Evolutionary conservation across 2,797 vertebrate genomes (phyloP), one percentile per base, ranked within the genome.

Genomic region (Esox masquinongy): DNA sequence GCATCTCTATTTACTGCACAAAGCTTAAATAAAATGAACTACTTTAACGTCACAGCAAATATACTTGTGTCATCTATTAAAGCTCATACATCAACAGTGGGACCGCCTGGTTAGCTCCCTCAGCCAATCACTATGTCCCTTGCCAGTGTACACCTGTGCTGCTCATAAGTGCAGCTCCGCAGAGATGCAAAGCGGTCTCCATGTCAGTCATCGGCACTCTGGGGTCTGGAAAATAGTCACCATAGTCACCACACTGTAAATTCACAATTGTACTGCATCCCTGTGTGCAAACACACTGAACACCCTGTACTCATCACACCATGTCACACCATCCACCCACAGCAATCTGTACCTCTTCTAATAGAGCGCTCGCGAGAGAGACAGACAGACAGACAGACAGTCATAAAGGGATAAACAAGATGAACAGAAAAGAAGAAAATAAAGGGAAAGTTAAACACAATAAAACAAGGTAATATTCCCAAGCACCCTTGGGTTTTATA

Each of bases 311-410:
- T 78, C 67, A 19, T 59, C 53, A 59, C 80, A 79, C 79, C 71
- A 81, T 82, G 73, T 78, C 56, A 80, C 85, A 87, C 86, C 81
- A 85, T 87, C 88, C 87, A 84, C 88, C 89, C 88, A 90, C 88
- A 76, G 59, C 87, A 90, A 91, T 89, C 89, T 88, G 88, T 72
- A 88, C 77, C 29, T 71, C 64, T 68, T 6, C 39, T 31, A 31
- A 43, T 43, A 43, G 39, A 43, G 47, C 56, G 77, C 77, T 77
- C 26, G 70, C 29, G 39, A 84, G 64, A 74, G 17, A 68, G 31
- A 50, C 22, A 70, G 39, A 16, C 5, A 5, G 8, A 70, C 1
- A 43, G 19, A 39, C 5, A 68, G 66, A 76, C 73, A 70, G 16
- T 26, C 8, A 66, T 3, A 16, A 8, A 2, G 67, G 5, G 68